Evolutionary conservation across 2,888 invertebrate species (phyloP).

Genomic region (Spisula subtruncata): DNA sequence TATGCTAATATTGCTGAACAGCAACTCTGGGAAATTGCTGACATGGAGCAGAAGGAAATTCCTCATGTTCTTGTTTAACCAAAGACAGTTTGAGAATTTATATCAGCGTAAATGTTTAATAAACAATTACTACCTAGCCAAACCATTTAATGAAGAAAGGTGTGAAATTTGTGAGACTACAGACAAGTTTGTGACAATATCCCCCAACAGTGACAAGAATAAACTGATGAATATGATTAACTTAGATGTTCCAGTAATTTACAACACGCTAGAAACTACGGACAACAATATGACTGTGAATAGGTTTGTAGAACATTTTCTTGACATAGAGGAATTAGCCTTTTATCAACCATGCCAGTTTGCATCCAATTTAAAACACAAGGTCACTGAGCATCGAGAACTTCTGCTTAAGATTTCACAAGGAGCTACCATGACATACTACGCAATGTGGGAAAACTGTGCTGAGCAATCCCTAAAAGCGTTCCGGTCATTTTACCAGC

Average conservation of each 20-base stretch:
- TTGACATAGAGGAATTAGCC: constrained; percentile 26
- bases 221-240: constrained; percentile 20
- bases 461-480: constrained; percentile 33
- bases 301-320: constrained; percentile 42
- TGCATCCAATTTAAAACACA: constrained; percentile 47
- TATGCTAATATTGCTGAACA: not conserved
- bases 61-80: constrained; percentile 5
- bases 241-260: constrained; percentile 39
- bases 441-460: constrained; percentile 62
- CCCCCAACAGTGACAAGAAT: not conserved
- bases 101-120: constrained; percentile 24
- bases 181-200: not conserved
- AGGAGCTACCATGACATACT: constrained; percentile 33
- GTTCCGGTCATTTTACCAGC: constrained; percentile 54
- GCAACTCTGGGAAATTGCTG: not conserved
- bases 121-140: not conserved
- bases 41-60: constrained; percentile 25
- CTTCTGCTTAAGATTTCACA: constrained; percentile 31
- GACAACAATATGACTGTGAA: not conserved
- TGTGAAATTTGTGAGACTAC: constrained; percentile 52
- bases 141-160: constrained; percentile 26
- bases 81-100: not conserved
- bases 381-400: constrained; percentile 39
- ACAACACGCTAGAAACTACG: not conserved
- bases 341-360: constrained; percentile 57